These are phyloP conservation scores for Drosophila trapezifrons DNA, from an alignment of 1,140 invertebrate genomes.

Conservation along the genomic window DNA sequence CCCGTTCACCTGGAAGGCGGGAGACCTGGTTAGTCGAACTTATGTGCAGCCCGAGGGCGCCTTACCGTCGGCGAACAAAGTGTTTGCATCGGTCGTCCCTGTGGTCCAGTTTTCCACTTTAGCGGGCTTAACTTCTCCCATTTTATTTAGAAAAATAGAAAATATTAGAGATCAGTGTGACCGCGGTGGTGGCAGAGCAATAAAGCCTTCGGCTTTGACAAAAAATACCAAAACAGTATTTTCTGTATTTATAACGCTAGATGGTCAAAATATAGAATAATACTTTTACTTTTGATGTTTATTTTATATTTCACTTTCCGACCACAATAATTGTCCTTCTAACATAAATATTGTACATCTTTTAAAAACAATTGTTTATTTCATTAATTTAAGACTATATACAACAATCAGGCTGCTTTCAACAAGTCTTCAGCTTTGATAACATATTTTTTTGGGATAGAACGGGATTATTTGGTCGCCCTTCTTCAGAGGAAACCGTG, in stretches of 20 bases:
- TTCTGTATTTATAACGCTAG: no score
- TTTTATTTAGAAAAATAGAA: conserved; percentile 53
- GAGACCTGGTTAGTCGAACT: conserved; percentile 12
- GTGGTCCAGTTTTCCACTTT: conserved; percentile 60
- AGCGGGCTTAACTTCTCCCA: conserved; percentile 68
- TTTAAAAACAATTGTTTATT: not conserved
- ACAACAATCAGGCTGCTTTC: conserved; percentile 31
- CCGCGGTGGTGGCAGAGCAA: not conserved
- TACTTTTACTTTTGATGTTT: not conserved
- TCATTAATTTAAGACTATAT: conserved; percentile 40
- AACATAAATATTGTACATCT: not conserved
- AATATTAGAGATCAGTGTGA: conserved; percentile 38
- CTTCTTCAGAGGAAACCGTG: not conserved
- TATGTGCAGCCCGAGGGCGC: not conserved
- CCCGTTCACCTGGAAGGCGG: conserved; percentile 92
- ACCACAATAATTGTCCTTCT: not conserved
- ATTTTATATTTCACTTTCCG: not conserved
- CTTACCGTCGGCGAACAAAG: conserved; percentile 87
- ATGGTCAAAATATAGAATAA: no score
- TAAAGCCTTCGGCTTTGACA: not conserved
- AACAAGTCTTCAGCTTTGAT: conserved; percentile 1
- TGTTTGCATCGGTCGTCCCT: conserved; percentile 50
- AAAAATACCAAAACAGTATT: conserved; percentile 14
- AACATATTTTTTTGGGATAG: not conserved
- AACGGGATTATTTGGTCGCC: not conserved